Evolutionary conservation across 1,140 invertebrate species (phyloP), one percentile per base, ranked within the genome.

Genomic region (Olivierus martensii): DNA sequence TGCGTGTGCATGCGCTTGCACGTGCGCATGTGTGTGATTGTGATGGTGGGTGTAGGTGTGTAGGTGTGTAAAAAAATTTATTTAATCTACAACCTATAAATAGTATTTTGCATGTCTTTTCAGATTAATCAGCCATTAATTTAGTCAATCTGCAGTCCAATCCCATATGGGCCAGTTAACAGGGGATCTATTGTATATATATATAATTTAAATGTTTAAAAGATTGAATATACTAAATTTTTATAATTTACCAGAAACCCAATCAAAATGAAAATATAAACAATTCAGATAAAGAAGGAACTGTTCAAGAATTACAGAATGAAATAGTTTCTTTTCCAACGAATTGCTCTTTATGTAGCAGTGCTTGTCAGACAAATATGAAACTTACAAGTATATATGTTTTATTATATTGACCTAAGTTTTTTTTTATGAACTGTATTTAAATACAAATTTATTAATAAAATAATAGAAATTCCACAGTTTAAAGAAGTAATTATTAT

Each of bases 401-500:
- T 7, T 37, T 37, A 37, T 42, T 84, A 78, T 59, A 43, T 48
- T 43, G 21, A 36, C 34, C 17, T 6, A 9, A n/a, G 36, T 34
- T 44, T 49, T 44, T 14, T 57, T 48, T 18, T 22, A 45, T 45
- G 10, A 21, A 45, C 34, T 50, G 41, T 45, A 46, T 12, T 52
- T 42, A 52, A 14, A 17, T 7, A 62, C 11, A 49, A 36, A 35
- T 22, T 34, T 42, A 17, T 56, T 51, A 39, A 60, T 55, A 28
- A n/a, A 6, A 49, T 62, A 59, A 44, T 59, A 87, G 82, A 86
- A 51, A 95, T 98, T 65, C 93, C 93, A 3, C 82, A 92, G 69
- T 98, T 98, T 67, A 96, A 98, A 70, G 87, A 97, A 71, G 88
- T 77, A 0, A 57, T 99, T 1, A 92, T 99, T 44, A 99, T 99